Evolutionary conservation across 2,113 vertebrate genomes (phyloP), one percentile per base, ranked within the genome.

Genomic region (Strix uralensis): DNA sequence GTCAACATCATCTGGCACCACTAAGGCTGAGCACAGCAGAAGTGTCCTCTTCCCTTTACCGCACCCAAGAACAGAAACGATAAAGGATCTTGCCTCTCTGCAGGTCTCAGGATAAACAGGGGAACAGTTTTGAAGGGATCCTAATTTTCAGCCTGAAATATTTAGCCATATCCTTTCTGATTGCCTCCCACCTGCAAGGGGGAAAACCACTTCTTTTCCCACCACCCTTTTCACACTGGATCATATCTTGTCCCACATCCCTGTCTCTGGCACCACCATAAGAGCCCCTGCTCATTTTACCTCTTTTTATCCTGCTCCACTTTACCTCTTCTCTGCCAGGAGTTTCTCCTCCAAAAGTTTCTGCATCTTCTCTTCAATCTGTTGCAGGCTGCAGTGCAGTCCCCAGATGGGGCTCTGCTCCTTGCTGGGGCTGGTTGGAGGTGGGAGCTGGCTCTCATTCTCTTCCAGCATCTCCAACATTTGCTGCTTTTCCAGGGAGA

Each of bases 361-460:
- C 96, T 98, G 99, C 98, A 99, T 99, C 92, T 98, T 99, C 91
- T 99, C 99, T 93, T 99, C 99, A 5, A 99, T 99, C 97, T 99
- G 98, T 72, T 85, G 97, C 61, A 99, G 98, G 97, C 98, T 98
- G 79, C 97, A 98, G 34, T 98, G 98, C 87, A 99, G 98, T 81
- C 98, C 98, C 66, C 98, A 97, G 3, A 75, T 94, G 19, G 95
- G 95, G 30, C 85, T 85, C 10, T 77, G 89, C 88, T 97, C 96
- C 87, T 97, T 96, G 26, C 61, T 97, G 90, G 96, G 96, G 88
- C 61, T 74, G 67, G 83, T 15, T 78, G 67, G 69, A 26, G 97
- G 65, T 79, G 96, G 92, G 25, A 96, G 42, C 44, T 98, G 97
- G 66, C 92, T 95, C 79, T 98, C 98, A 34, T 98, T 98, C 83